These are phyloP conservation scores for cat (Felis catus) DNA, from an alignment of 2,113 vertebrate genomes.

Conservation along the genomic window F.catus_Fca126_mat1.0 CM031418.1:125007001-125007500, in stretches of 20 bases:
- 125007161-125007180: background rate
- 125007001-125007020: background rate
- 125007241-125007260: slow-evolving; percentile 98
- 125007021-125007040: background rate
- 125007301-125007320: slow-evolving; percentile 91
- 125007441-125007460: slow-evolving; percentile 1
- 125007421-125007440: background rate
- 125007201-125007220: slow-evolving; percentile 46
- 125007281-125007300: slow-evolving; percentile 98
- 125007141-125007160: background rate
- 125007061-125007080: slow-evolving; percentile 20
- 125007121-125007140: background rate
- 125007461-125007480: slow-evolving; percentile 15
- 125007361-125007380: background rate
- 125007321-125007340: slow-evolving; percentile 34
- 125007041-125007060: background rate
- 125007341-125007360: slow-evolving; percentile 11
- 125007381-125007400: background rate
- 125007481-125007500: slow-evolving; percentile 20
- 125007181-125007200: background rate
- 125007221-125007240: slow-evolving; percentile 84
- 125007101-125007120: slow-evolving; percentile 47
- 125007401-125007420: background rate
- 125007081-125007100: slow-evolving; percentile 20
- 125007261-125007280: slow-evolving; percentile 99